Evolutionary conservation across 1,140 invertebrate species (phyloP).

Genomic region (Phthorimaea operculella): DNA sequence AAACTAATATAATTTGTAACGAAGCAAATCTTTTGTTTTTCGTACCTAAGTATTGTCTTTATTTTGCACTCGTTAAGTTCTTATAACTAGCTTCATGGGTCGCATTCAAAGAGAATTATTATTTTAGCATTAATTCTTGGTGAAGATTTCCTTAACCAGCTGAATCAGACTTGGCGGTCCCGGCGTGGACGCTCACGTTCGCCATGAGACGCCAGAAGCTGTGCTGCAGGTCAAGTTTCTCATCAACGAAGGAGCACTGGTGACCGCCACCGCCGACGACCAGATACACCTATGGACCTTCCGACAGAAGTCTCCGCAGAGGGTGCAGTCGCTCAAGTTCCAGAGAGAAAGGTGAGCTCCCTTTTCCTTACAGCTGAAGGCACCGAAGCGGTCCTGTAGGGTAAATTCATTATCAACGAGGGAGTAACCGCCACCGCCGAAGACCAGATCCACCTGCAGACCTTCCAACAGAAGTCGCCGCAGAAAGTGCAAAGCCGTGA

Average conservation of each 20-base stretch:
- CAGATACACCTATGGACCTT: slow-evolving; percentile 98
- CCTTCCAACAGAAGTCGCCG: slow-evolving; percentile 93
- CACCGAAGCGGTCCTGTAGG: slow-evolving; percentile 87
- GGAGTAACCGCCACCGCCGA: slow-evolving; percentile 96
- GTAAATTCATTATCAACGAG: slow-evolving; percentile 96
- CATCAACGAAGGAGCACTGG: slow-evolving; percentile 95
- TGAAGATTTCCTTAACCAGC: slow-evolving; percentile 32
- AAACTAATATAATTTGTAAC: no score
- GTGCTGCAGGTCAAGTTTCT: slow-evolving; percentile 94
- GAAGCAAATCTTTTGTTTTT: no score
- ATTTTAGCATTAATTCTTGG: no score
- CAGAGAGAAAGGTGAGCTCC: slow-evolving; percentile 91
- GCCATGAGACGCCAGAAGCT: slow-evolving; percentile 80
- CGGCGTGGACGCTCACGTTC: slow-evolving; percentile 93
- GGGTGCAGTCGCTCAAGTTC: slow-evolving; percentile 96
- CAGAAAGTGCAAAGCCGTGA: slow-evolving; percentile 80
- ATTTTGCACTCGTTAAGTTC: no score
- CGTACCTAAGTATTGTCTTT: no score
- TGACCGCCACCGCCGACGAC: slow-evolving; percentile 95
- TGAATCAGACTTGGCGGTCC: slow-evolving; percentile 86
- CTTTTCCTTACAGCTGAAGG: no score
- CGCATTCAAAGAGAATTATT: no score
- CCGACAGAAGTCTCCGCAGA: slow-evolving; percentile 92
- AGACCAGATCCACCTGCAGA: slow-evolving; percentile 97
- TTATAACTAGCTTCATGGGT: no score